phyloP scores from a whole-genome alignment of 2,797 vertebrate species.

The Lacerta viridis region DNA sequence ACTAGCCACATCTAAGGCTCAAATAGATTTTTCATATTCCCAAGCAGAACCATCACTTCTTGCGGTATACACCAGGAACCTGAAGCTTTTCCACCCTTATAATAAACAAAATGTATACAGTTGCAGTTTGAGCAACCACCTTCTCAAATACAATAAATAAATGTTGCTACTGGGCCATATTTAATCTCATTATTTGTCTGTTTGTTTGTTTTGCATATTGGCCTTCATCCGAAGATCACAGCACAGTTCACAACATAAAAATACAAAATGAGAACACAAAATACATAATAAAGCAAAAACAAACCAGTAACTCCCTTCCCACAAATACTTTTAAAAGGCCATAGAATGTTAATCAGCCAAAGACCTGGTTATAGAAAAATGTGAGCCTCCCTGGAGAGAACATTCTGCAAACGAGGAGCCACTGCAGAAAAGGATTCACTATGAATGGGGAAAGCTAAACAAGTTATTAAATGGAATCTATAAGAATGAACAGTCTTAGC shows the following conservation, averaged over 20 bases:
- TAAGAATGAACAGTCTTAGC: not conserved
- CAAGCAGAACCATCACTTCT: not conserved
- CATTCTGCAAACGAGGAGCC: not conserved
- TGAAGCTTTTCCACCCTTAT: not conserved
- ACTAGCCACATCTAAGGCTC: not conserved
- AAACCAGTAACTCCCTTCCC: no score
- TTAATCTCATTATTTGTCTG: conserved; percentile 9
- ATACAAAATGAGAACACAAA: no score
- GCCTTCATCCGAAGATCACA: no score
- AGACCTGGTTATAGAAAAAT: no score
- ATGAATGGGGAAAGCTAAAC: not conserved
- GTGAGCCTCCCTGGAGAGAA: no score
- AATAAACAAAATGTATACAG: not conserved
- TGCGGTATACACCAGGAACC: no score
- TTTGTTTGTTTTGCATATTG: no score
- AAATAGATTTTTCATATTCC: not conserved
- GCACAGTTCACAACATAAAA: no score
- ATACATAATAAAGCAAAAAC: no score
- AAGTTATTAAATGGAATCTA: not conserved
- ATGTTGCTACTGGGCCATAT: not conserved
- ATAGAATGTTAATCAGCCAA: no score
- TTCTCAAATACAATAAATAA: not conserved
- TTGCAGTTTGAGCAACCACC: not conserved
- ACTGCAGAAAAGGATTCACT: not conserved
- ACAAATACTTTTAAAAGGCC: no score